Evolutionary conservation across 2,888 invertebrate species (phyloP).

Genomic region (Stramonita haemastoma): DNA sequence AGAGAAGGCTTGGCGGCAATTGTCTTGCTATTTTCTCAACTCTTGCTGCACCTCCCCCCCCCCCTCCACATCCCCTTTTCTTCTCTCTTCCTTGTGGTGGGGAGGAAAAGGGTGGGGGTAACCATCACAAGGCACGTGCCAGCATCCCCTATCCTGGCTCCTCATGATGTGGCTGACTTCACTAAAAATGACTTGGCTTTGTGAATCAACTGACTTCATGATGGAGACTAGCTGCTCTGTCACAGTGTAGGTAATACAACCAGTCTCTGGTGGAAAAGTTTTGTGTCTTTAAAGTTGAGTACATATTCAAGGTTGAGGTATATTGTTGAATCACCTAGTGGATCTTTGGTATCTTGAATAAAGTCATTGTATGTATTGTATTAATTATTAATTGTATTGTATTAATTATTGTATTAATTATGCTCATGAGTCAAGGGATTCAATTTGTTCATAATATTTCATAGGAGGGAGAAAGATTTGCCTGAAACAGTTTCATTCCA

Average conservation of each 20-base stretch:
- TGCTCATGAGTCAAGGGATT: too few relatives aligned
- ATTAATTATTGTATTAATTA: too few relatives aligned
- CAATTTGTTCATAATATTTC: too few relatives aligned
- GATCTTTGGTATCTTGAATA: too few relatives aligned
- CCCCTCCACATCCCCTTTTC: neutral
- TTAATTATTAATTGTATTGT: too few relatives aligned
- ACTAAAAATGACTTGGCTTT: neutral
- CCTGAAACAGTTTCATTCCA: too few relatives aligned
- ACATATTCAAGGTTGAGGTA: too few relatives aligned
- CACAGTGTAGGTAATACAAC: neutral
- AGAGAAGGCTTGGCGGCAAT: slow-evolving; percentile 24
- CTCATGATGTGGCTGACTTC: neutral
- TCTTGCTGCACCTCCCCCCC: neutral
- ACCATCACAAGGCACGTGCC: slow-evolving; percentile 30
- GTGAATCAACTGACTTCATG: neutral
- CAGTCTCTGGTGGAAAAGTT: neutral
- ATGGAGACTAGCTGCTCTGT: neutral
- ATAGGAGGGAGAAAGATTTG: too few relatives aligned
- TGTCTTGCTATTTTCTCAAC: slow-evolving; percentile 24
- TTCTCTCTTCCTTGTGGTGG: slow-evolving; percentile 21
- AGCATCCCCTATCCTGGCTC: neutral
- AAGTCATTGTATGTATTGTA: too few relatives aligned
- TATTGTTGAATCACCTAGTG: too few relatives aligned
- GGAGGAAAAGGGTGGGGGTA: neutral
- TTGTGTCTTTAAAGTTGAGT: too few relatives aligned